Percentiles rank a stretch among this genome's conserved stretches.
phyloP scores from a whole-genome alignment of 2,113 vertebrate genomes.

The Mustelus asterias region DNA sequence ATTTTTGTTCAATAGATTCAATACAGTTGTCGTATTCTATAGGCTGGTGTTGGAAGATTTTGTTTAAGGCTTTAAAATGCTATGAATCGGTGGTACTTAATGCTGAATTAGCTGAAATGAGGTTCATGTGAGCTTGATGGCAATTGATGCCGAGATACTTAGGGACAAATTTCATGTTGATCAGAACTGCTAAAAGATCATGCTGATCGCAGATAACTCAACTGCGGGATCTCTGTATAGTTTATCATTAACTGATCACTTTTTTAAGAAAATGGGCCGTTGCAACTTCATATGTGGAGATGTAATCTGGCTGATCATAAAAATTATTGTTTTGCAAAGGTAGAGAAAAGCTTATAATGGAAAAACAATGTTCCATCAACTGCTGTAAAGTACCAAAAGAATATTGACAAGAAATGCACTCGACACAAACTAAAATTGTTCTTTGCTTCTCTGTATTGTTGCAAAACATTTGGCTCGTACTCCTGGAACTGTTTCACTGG shows the following conservation, averaged over 20 bases:
- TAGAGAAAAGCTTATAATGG: slow-evolving; percentile 8
- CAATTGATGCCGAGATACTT: slow-evolving; percentile 90
- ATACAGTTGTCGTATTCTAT: not conserved
- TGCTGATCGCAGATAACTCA: not conserved
- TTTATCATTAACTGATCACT: not conserved
- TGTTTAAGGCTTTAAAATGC: slow-evolving; percentile 69
- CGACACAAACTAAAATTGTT: slow-evolving; percentile 15
- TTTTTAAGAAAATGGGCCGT: not conserved
- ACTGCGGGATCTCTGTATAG: not conserved
- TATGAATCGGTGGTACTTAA: slow-evolving; percentile 82
- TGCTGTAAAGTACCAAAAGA: not conserved
- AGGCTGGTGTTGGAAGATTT: slow-evolving; percentile 70
- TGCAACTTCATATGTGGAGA: not conserved
- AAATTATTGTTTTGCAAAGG: not conserved
- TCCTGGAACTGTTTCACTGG: slow-evolving; percentile 17
- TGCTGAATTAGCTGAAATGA: slow-evolving; percentile 86
- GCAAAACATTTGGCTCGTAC: not conserved
- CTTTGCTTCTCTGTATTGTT: not conserved
- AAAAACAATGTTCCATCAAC: not conserved
- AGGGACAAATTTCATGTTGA: slow-evolving; percentile 87
- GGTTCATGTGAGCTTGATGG: slow-evolving; percentile 66
- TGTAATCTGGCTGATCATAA: not conserved
- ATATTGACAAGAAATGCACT: not conserved
- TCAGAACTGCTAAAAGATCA: slow-evolving; percentile 86
- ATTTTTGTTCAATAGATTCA: slow-evolving; percentile 30